Evolutionary conservation across 2,888 invertebrate genomes (phyloP), one percentile per base, ranked within the genome.

Genomic region (Platypus cylindrus): DNA sequence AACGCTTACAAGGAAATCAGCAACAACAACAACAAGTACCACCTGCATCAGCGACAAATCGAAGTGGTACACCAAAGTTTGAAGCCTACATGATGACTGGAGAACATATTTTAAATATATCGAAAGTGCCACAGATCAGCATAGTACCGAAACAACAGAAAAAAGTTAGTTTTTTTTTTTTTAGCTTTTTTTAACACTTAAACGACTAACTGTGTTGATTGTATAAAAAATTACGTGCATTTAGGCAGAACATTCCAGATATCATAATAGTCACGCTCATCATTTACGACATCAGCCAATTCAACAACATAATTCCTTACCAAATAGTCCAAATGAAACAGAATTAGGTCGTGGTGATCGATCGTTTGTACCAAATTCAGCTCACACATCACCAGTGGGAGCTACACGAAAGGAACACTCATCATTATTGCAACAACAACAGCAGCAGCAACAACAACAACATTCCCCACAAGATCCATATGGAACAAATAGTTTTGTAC

Each of bases 11-110:
- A 23, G 35, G 48, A 50, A 37, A 47, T 48, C 33, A 52, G 47
- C 32, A 45, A 34, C 20, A 36, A 35, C 33, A 52, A 47, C 32
- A 45, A 34, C 20, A 36, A 35, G 15, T 30, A 34, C 37, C 30
- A 29, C 35, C 34, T 5, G 20, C 30, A 8, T 9, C 22, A 16
- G 20, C 7, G 20, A 5, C 9, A 7, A 15, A 15, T 12, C 45
- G 44, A 30, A 39, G 29, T 14, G 46, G 45, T 12, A 55, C 55
- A 32, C 65, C 58, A 35, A 78, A 85, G 62, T 89, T 85, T 65
- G 90, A 90, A 65, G 86, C 90, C 37, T 94, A 87, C 70, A 86
- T 93, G 79, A 94, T 94, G 94, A 94, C 94, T 17, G 94, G 94
- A 28, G 93, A 94, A 64, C 76, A 91, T 55, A 93, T 94, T 60